These are phyloP conservation scores for Geotrupes spiniger DNA, from an alignment of 2,888 invertebrate genomes.

Conservation along the genomic window DNA sequence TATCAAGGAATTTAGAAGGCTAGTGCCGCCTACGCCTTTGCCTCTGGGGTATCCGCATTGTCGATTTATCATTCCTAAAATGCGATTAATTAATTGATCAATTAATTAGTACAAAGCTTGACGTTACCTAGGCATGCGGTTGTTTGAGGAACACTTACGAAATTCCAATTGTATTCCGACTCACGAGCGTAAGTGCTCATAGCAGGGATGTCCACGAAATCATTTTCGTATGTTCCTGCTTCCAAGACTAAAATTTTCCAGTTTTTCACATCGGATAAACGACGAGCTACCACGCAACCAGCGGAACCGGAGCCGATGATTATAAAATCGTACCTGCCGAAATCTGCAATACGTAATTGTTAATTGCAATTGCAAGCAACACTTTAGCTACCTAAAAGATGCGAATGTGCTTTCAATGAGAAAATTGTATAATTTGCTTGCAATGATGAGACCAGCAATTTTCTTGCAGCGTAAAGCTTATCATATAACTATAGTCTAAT, in stretches of 20 bases:
- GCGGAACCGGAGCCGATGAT: constrained; percentile 21
- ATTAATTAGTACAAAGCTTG: neutral
- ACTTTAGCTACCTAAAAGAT: neutral
- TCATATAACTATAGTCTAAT: too few species aligned
- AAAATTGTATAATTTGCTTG: too few species aligned
- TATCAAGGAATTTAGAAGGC: constrained; percentile 76
- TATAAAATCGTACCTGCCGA: constrained; percentile 19
- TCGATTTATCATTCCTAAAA: constrained; percentile 2
- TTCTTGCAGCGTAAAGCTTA: too few species aligned
- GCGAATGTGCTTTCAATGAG: too few species aligned
- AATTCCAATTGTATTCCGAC: constrained; percentile 23
- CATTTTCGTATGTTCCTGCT: constrained; percentile 21
- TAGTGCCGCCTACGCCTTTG: constrained; percentile 73
- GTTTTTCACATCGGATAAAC: constrained; percentile 16
- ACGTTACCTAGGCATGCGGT: constrained; percentile 22
- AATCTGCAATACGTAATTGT: constrained; percentile 15
- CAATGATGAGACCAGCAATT: too few species aligned
- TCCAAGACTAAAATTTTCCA: constrained; percentile 21
- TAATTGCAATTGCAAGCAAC: neutral
- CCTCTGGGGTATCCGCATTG: constrained; percentile 57
- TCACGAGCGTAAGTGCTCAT: constrained; percentile 11
- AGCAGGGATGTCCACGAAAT: constrained; percentile 21
- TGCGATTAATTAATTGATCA: neutral
- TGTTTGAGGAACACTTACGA: constrained; percentile 16
- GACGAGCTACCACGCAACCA: constrained; percentile 19